Evolutionary conservation across 2,888 invertebrate genomes (phyloP), one percentile per base, ranked within the genome.

Genomic region (Sinhomidia bicolor): DNA sequence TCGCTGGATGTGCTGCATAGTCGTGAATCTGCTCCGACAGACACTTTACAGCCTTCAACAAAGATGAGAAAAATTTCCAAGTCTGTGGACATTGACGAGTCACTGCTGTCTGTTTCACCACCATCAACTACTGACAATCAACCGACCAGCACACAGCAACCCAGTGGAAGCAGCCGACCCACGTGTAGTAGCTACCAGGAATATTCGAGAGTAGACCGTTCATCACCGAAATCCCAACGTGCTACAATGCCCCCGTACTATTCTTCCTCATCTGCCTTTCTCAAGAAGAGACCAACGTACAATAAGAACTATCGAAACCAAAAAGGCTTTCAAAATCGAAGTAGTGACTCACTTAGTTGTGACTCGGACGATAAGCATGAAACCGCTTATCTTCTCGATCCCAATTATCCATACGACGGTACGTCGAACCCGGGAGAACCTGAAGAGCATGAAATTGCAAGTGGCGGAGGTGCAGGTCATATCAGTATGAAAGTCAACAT

Each of bases 1-100:
- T 96, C 96, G 0, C 93, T 96, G 89, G 96, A 96, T 93, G 95
- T 95, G 1, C 94, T 96, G 32, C 93, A 96, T 17, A 51, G 65
- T 26, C 51, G 79, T 9, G 81, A 47, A 1, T n/a, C n/a, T n/a
- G 17, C 47, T 9, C 57, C 41, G 95, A 7, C 90, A 93, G 90
- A 90, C 10, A 51, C 10, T 9, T 1, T 47, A 9, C 51, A 32
- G 14, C 62, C 81, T 17, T 88, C 87, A 5, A 62, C 90, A 9
- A 91, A 89, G 65, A 65, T 90, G 36, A 83, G 92, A 47, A 85
- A 89, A 71, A 79, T 91, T 80, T 92, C 92, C 6, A 91, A 90
- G 74, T 92, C 92, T 26, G 87, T 91, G n/a, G 92, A 91, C 44
- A 90, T 91, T 78, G 89, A 89, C 14, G 91, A 91, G 36, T 60